Conservation (phyloP, 1,140 invertebrate genomes). For the Drosophila varians region DNA sequence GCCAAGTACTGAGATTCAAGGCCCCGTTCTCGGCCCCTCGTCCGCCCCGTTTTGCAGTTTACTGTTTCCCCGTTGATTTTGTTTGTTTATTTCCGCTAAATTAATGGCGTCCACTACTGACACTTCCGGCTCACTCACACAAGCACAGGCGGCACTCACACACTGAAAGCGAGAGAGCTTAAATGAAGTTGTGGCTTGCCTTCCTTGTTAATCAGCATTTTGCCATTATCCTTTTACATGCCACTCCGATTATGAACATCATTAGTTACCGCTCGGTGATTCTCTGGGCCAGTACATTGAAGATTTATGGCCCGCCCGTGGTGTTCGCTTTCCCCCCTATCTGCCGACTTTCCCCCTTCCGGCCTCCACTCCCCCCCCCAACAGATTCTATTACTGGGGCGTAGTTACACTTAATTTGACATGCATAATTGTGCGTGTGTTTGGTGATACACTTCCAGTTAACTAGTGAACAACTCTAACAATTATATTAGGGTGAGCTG, state of each 20-base stretch:
- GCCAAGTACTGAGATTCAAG: slow-evolving; percentile 55
- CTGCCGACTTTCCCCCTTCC: background rate
- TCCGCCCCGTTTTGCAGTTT: slow-evolving; percentile 40
- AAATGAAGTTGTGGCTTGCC: slow-evolving; percentile 66
- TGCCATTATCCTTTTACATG: slow-evolving; percentile 75
- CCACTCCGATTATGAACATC: slow-evolving; percentile 79
- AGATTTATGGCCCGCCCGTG: slow-evolving; percentile 68
- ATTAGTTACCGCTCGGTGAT: slow-evolving; percentile 74
- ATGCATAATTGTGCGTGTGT: slow-evolving; percentile 72
- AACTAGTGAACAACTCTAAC: slow-evolving; percentile 13
- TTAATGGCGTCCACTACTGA: slow-evolving; percentile 78
- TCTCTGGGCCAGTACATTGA: slow-evolving; percentile 45
- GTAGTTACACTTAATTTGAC: slow-evolving; percentile 74
- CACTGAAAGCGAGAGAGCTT: slow-evolving; percentile 35
- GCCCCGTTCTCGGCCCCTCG: slow-evolving; percentile 9
- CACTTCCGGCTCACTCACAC: slow-evolving; percentile 61
- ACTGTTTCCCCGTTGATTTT: slow-evolving; percentile 68
- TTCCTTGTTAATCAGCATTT: slow-evolving; percentile 66
- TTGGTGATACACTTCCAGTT: slow-evolving; percentile 37
- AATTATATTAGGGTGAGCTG: background rate
- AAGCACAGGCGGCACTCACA: slow-evolving; percentile 10
- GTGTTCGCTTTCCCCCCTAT: slow-evolving; percentile 1
- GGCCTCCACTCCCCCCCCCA: slow-evolving; percentile 2
- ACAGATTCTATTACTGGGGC: slow-evolving; percentile 46
- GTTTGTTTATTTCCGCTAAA: slow-evolving; percentile 79